Conservation (phyloP, 2,888 invertebrate species). For the Eupithecia vulgata region DNA sequence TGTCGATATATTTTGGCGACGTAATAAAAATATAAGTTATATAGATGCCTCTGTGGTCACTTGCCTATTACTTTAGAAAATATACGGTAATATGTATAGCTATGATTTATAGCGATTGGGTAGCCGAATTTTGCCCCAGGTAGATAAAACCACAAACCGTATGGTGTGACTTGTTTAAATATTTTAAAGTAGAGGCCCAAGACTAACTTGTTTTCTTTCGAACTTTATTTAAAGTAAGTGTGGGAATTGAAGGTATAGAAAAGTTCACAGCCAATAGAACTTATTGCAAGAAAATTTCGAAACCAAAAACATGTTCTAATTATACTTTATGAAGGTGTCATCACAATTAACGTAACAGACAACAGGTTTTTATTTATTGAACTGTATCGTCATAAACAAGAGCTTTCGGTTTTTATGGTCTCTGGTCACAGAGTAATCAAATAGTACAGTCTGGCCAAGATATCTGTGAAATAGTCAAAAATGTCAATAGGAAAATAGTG, state of each 20-base stretch:
- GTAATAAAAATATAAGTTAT: too few relatives aligned
- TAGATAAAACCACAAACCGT: not conserved
- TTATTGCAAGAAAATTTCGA: constrained; percentile 22
- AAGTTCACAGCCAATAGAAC: constrained; percentile 23
- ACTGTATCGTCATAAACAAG: constrained; percentile 56
- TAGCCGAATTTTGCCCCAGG: too few relatives aligned
- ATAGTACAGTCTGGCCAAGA: not conserved
- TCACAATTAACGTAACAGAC: constrained; percentile 57
- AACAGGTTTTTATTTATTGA: constrained; percentile 47
- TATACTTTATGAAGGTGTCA: constrained; percentile 47
- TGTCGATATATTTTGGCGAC: too few relatives aligned
- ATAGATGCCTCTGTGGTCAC: too few relatives aligned
- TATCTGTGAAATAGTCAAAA: not conserved
- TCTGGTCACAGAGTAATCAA: constrained; percentile 10
- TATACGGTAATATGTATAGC: too few relatives aligned
- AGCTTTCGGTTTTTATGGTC: constrained; percentile 57
- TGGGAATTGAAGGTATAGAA: constrained; percentile 17
- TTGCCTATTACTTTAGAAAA: too few relatives aligned
- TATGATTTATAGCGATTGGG: too few relatives aligned
- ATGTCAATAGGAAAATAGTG: not conserved
- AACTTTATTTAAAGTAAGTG: not conserved
- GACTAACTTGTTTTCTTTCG: not conserved
- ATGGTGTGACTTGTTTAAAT: not conserved
- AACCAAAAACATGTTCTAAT: constrained; percentile 41
- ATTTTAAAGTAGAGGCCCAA: not conserved